Percentiles rank a stretch among this genome's conserved stretches.
These are phyloP conservation scores for Melinopterus prodromus DNA, from an alignment of 2,888 invertebrate genomes.

Conservation along the genomic window DNA sequence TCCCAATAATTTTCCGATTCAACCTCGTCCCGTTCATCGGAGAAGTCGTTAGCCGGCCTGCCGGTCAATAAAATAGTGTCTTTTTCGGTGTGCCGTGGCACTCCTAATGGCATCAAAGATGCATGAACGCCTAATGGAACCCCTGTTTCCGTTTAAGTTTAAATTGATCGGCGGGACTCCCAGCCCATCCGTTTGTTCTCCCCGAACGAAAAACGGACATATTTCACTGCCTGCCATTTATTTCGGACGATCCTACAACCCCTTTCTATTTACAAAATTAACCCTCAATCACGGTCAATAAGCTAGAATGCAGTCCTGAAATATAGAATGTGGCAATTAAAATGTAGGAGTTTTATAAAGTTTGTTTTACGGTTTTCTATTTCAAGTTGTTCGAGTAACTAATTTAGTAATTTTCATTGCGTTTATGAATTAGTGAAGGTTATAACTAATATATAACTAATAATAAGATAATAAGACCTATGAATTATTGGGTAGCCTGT, in stretches of 20 bases:
- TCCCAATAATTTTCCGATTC: not conserved
- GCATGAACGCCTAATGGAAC: conserved; percentile 26
- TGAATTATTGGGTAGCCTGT: no score
- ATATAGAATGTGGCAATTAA: no score
- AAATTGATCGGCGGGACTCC: conserved; percentile 27
- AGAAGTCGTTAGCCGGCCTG: not conserved
- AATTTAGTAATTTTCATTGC: no score
- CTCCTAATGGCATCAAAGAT: conserved; percentile 24
- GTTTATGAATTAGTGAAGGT: no score
- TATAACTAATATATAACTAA: no score
- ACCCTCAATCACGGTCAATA: no score
- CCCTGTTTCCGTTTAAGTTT: conserved; percentile 26
- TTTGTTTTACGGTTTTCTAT: no score
- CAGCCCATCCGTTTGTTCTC: conserved; percentile 24
- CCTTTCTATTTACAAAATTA: no score
- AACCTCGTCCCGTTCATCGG: not conserved
- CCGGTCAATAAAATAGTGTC: conserved; percentile 11
- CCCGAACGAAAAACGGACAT: conserved; percentile 18
- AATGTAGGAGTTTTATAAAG: no score
- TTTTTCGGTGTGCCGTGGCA: not conserved
- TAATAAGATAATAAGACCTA: no score
- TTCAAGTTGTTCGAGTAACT: no score
- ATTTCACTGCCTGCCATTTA: conserved; percentile 24
- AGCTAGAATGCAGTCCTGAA: no score
- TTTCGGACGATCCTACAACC: not conserved